A percentile compares a stretch with the other conserved stretches of the same genome.
These are phyloP conservation scores for Atrina japonica DNA, from an alignment of 2,888 invertebrate species.

Conservation along the genomic window DNA sequence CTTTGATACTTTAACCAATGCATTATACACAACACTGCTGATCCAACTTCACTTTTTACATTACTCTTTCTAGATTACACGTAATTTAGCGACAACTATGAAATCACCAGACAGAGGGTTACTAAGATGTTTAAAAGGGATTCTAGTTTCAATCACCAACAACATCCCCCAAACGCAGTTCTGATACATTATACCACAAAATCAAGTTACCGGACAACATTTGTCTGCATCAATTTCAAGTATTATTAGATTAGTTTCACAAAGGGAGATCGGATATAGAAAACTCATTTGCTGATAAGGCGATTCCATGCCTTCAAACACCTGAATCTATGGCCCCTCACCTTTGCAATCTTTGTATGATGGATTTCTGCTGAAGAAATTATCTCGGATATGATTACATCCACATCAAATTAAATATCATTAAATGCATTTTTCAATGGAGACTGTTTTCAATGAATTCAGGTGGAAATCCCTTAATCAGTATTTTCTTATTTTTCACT, in stretches of 20 bases:
- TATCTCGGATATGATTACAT: constrained; percentile 5
- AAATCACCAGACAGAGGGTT: no score
- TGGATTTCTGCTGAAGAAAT: constrained; percentile 2
- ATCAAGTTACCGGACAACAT: constrained; percentile 38
- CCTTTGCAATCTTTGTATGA: constrained; percentile 18
- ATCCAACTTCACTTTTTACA: no score
- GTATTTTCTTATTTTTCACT: constrained; percentile 44
- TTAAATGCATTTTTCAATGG: constrained; percentile 4
- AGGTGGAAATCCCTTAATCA: constrained; percentile 41
- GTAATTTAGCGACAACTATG: no score
- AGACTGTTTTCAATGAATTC: constrained; percentile 29
- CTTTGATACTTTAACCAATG: no score
- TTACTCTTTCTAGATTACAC: no score
- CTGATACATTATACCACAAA: constrained; percentile 1
- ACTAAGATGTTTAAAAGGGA: no score
- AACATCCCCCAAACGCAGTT: no score
- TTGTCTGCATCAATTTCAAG: constrained; percentile 37
- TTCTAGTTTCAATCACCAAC: no score
- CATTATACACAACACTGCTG: no score
- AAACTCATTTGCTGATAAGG: constrained; percentile 38
- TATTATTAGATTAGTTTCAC: constrained; percentile 29
- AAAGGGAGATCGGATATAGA: constrained; percentile 39
- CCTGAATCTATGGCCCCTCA: constrained; percentile 32
- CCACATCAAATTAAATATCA: not conserved
- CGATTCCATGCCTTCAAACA: constrained; percentile 26